Conservation (phyloP, 2,888 invertebrate species). For the Rhamnusium bicolor region DNA sequence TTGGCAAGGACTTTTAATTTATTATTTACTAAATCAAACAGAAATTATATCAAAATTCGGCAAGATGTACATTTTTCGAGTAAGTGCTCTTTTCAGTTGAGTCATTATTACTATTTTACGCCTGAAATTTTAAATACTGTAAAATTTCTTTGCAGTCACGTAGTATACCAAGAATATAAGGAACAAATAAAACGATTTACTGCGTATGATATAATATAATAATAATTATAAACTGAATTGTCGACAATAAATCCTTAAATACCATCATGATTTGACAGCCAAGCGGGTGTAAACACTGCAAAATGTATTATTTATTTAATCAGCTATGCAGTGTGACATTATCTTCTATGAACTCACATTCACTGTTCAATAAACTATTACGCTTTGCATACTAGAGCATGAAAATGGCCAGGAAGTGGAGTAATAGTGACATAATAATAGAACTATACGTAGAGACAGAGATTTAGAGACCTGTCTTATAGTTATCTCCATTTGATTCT, state of each 20-base stretch:
- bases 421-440: conserved; percentile 48
- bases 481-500: conserved; percentile 3
- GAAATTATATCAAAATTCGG: too few species aligned
- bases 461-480: conserved; percentile 18
- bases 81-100: too few species aligned
- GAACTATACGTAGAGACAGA: conserved; percentile 20
- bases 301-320: conserved; percentile 19
- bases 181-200: not conserved
- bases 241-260: not conserved
- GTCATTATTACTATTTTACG: too few species aligned
- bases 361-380: conserved; percentile 40
- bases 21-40: too few species aligned
- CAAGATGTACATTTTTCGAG: too few species aligned
- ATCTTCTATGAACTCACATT: conserved; percentile 38
- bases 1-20: too few species aligned
- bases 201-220: not conserved
- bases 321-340: not conserved
- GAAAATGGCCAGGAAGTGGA: conserved; percentile 48
- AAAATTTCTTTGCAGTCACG: not conserved
- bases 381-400: conserved; percentile 47
- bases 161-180: not conserved
- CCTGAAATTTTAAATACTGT: too few species aligned
- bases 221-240: not conserved
- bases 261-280: not conserved
- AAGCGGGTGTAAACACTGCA: conserved; percentile 6